Conservation (phyloP, 2,888 invertebrate species). For the Uropetala carovei region DNA sequence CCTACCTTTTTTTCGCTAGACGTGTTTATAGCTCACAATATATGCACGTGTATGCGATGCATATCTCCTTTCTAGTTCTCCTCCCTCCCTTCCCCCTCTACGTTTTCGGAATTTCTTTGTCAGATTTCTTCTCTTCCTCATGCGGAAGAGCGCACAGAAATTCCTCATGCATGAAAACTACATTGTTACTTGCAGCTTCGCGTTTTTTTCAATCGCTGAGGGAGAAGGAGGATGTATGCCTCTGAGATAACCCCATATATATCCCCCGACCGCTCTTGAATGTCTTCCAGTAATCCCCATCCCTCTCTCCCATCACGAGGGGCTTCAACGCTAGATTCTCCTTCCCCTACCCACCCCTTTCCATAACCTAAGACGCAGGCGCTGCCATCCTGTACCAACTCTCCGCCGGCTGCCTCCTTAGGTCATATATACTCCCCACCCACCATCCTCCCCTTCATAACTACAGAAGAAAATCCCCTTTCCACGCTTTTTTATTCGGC, state of each 20-base stretch:
- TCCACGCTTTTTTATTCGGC: neutral
- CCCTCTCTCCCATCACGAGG: neutral
- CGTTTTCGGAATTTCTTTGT: neutral
- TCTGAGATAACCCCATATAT: neutral
- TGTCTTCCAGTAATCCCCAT: slow-evolving; percentile 2
- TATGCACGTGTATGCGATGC: too few species aligned
- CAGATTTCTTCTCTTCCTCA: neutral
- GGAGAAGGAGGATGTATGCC: neutral
- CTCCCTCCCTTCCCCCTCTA: too few species aligned
- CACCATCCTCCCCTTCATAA: slow-evolving; percentile 5
- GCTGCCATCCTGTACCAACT: neutral
- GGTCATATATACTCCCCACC: neutral
- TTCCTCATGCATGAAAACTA: neutral
- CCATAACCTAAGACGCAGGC: neutral
- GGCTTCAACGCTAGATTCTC: neutral
- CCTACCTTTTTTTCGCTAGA: too few species aligned
- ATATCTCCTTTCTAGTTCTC: too few species aligned
- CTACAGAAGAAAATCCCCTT: slow-evolving; percentile 35
- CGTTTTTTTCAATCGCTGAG: neutral
- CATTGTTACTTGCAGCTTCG: neutral
- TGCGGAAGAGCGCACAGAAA: neutral
- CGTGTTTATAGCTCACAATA: too few species aligned
- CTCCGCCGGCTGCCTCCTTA: slow-evolving; percentile 24
- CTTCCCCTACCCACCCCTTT: neutral
- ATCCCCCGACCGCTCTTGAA: neutral